Base-by-base conservation (phyloP, 2,113 vertebrate genomes). In the Stigmatopora argus region DNA sequence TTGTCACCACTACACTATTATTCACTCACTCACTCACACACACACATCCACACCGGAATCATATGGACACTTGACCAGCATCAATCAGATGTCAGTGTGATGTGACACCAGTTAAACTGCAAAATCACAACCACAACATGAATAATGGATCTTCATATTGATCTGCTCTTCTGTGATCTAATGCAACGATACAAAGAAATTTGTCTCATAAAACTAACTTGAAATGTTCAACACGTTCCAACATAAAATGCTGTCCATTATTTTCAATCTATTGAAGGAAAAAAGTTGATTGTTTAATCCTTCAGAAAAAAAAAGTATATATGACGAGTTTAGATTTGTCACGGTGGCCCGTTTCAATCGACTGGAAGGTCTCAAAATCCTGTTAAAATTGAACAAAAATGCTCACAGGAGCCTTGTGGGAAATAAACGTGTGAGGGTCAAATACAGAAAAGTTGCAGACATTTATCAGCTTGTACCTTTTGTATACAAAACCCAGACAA, bases 81-180 rank as follows among this genome's bases (percentile, higher is more conserved):
- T 83, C 67, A 79, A 79, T 83, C 74, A 79, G 62, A 72, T 0
- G 14, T 70, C 67, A 41, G 53, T 63, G 41, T 49, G 15, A 70
- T 62, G 51, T 64, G 75, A 65, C 77, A 53, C 47, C 9, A 0
- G 3, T 62, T 76, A 62, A 78, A 70, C 64, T 65, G 71, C 77
- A 72, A 77, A 77, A 51, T 70, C 52, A 61, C 15, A 5, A 58
- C 58, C 65, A 73, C 78, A 64, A 80, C 67, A 66, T 57, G 41
- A 61, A 74, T 78, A 74, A 76, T 76, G 66, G 64, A 67, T 55
- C 64, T 8, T 72, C 31, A 70, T 65, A 72, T 60, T 73, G 71
- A 71, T 47, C 34, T 49, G 26, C n/a, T 2, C 21, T 1, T 57
- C 19, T 38, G 34, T 56, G 31, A 15, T 31, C 15, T 10, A 7